Conservation (phyloP, 92 coral and sea anemone species). For the Galaxea fascicularis region DNA sequence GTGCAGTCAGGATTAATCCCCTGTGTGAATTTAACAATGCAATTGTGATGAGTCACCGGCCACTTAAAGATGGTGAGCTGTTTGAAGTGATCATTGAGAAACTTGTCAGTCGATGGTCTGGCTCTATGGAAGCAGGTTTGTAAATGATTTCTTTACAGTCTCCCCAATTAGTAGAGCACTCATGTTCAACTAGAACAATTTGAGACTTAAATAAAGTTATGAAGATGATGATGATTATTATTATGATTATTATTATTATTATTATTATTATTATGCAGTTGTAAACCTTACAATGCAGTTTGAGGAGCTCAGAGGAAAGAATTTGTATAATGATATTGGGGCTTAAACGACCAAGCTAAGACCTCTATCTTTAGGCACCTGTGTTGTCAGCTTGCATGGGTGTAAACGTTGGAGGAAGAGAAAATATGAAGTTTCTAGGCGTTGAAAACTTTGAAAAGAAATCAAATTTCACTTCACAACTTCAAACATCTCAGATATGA, state of each 20-base stretch:
- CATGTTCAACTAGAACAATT: too few relatives aligned
- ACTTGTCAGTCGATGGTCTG: slow-evolving; percentile 90
- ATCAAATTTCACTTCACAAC: slow-evolving; percentile 8
- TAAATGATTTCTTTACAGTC: too few relatives aligned
- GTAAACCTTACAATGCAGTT: too few relatives aligned
- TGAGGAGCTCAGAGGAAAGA: too few relatives aligned
- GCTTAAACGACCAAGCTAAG: not conserved
- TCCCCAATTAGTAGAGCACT: too few relatives aligned
- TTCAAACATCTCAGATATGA: slow-evolving; percentile 8
- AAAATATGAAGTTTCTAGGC: slow-evolving; percentile 33
- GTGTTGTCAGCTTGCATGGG: slow-evolving; percentile 29
- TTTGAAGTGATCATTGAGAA: slow-evolving; percentile 87
- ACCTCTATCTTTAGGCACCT: slow-evolving; percentile 53
- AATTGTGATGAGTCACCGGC: slow-evolving; percentile 90
- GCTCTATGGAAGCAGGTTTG: slow-evolving; percentile 85
- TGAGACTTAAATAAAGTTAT: too few relatives aligned
- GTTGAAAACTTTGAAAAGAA: slow-evolving; percentile 6
- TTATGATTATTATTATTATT: too few relatives aligned
- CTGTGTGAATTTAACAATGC: slow-evolving; percentile 96
- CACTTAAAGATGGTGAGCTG: slow-evolving; percentile 83
- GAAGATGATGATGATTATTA: too few relatives aligned
- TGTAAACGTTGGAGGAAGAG: slow-evolving; percentile 53
- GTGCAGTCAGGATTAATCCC: slow-evolving; percentile 90
- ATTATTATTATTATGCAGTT: too few relatives aligned
- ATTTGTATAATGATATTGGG: too few relatives aligned